Evolutionary conservation across 2,888 invertebrate species (phyloP).

Genomic region (Eristalis arbustorum): DNA sequence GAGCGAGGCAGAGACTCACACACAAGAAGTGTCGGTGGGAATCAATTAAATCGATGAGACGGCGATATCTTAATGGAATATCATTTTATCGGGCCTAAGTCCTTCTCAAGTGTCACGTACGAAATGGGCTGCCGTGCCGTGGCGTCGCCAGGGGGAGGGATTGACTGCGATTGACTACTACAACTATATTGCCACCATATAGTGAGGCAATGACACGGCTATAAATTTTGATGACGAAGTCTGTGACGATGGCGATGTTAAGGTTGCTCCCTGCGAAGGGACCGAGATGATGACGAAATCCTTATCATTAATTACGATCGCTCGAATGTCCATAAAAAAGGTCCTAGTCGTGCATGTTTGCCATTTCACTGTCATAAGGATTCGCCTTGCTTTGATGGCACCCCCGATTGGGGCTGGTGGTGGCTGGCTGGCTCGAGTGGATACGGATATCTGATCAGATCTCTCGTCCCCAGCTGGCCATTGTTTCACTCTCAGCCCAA

Average conservation of each 20-base stretch:
- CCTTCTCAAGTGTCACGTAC: slow-evolving; percentile 49
- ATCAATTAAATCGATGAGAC: slow-evolving; percentile 70
- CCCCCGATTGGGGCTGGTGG: background rate
- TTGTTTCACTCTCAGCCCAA: slow-evolving; percentile 57
- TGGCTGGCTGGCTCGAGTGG: background rate
- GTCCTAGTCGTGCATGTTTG: background rate
- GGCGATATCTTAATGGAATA: slow-evolving; percentile 68
- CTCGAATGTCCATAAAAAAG: slow-evolving; percentile 8
- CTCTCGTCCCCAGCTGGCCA: background rate
- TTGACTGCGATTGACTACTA: background rate
- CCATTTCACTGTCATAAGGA: slow-evolving; percentile 7
- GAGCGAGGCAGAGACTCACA: background rate
- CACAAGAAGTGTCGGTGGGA: slow-evolving; percentile 32
- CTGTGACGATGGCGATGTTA: slow-evolving; percentile 39
- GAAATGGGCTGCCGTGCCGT: slow-evolving; percentile 10
- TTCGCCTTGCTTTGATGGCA: background rate
- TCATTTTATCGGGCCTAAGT: slow-evolving; percentile 45
- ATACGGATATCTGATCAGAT: slow-evolving; percentile 30
- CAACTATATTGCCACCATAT: slow-evolving; percentile 31
- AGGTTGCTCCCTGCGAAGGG: slow-evolving; percentile 20
- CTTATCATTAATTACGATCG: slow-evolving; percentile 62
- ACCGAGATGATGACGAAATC: slow-evolving; percentile 54
- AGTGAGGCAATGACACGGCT: slow-evolving; percentile 57
- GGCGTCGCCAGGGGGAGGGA: background rate
- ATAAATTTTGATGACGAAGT: slow-evolving; percentile 61